phyloP scores from a whole-genome alignment of 2,797 vertebrate species.

The Acanthopagrus latus region DNA sequence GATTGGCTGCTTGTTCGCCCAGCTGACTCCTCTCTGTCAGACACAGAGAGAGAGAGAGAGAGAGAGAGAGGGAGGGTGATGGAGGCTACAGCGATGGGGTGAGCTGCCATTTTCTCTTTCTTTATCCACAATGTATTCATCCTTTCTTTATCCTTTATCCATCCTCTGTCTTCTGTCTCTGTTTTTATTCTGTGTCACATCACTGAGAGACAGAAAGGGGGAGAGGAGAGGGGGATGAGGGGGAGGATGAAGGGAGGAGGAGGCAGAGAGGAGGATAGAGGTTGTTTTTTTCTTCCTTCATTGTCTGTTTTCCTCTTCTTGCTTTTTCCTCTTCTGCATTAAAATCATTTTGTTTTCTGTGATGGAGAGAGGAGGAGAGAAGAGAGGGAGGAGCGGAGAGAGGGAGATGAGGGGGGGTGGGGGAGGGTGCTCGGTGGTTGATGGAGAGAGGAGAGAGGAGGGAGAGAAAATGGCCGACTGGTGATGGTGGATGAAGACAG shows the following conservation, averaged over 20 bases:
- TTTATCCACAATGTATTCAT: slow-evolving; percentile 48
- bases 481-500: slow-evolving; percentile 45
- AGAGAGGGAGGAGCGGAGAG: background rate
- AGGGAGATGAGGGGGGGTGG: background rate
- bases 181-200: background rate
- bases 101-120: slow-evolving; percentile 80
- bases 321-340: slow-evolving; percentile 4
- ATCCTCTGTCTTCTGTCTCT: background rate
- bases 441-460: slow-evolving; percentile 28
- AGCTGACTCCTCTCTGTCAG: slow-evolving; percentile 74
- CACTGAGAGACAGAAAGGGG: rapidly evolving
- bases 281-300: slow-evolving; percentile 4
- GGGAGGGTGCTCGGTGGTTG: background rate
- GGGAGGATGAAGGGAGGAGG: background rate
- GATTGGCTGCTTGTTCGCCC: slow-evolving; percentile 65
- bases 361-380: background rate
- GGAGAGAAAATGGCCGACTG: slow-evolving; percentile 65
- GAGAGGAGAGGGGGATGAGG: rapidly evolving
- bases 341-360: slow-evolving; percentile 21
- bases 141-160: slow-evolving; percentile 13
- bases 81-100: slow-evolving; percentile 80
- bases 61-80: slow-evolving; percentile 66
- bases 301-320: slow-evolving; percentile 41
- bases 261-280: background rate
- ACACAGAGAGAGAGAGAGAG: slow-evolving; percentile 47